A percentile compares a stretch with the other conserved stretches of the same genome.
phyloP scores from a whole-genome alignment of 37 sponge, comb jelly and placozoan species.

The Oscarella lobularis region DNA sequence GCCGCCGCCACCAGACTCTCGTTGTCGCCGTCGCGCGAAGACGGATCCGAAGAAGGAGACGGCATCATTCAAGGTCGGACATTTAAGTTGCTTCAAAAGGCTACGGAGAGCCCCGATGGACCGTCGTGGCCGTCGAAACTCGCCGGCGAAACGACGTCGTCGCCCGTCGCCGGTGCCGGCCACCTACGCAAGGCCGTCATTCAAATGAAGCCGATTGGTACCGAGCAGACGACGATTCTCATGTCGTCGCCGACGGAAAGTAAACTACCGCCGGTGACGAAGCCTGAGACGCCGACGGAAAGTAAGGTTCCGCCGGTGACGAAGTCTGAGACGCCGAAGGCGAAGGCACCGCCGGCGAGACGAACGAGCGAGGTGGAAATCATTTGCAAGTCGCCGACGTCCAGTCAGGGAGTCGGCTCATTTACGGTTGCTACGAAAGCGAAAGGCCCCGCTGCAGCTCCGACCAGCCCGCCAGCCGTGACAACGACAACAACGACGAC shows the following conservation, averaged over 20 bases:
- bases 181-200: not conserved
- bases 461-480: not conserved
- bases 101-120: not conserved
- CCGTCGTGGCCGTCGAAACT: not conserved
- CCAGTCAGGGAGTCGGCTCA: not conserved
- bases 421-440: not conserved
- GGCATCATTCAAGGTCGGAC: constrained; percentile 1
- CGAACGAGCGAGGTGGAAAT: not conserved
- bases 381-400: not conserved
- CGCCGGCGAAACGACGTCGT: not conserved
- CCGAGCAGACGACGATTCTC: not conserved
- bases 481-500: not conserved
- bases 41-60: not conserved
- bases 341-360: no score
- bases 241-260: not conserved
- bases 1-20: not conserved
- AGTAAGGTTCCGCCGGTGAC: not conserved
- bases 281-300: not conserved
- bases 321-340: not conserved
- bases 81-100: not conserved
- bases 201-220: not conserved
- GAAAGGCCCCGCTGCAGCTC: not conserved
- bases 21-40: not conserved
- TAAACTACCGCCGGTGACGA: not conserved
- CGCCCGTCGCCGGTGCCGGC: not conserved